phyloP scores from a whole-genome alignment of 2,113 vertebrate genomes.

The Daubentonia madagascariensis region DNA sequence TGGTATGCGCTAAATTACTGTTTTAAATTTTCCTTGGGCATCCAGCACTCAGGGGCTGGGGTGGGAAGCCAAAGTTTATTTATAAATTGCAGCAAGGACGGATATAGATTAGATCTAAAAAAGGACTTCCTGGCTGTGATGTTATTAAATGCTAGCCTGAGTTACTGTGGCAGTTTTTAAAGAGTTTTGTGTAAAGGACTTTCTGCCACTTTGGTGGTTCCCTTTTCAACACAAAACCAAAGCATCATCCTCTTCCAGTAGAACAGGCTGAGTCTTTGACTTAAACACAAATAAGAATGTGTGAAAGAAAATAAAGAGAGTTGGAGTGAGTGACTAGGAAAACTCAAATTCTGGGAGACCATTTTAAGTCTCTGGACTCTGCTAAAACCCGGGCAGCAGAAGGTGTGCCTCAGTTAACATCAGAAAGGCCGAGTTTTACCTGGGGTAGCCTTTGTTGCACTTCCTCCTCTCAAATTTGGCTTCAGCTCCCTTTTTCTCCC shows the following conservation, averaged over 20 bases:
- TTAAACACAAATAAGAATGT: background rate
- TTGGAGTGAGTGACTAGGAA: background rate
- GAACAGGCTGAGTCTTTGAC: background rate
- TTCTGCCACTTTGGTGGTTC: background rate
- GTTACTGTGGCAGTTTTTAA: constrained; percentile 27
- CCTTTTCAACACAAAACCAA: background rate
- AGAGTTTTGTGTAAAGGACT: background rate
- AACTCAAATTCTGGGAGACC: background rate
- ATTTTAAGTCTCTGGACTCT: background rate
- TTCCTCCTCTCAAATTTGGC: background rate
- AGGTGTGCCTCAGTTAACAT: background rate
- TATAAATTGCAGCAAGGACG: constrained; percentile 34
- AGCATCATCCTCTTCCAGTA: background rate
- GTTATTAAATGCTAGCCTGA: constrained; percentile 43
- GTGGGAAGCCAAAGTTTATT: constrained; percentile 54
- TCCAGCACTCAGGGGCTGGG: background rate
- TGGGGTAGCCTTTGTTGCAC: background rate
- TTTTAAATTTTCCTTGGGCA: constrained; percentile 19
- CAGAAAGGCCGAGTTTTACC: background rate
- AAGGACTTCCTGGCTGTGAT: constrained; percentile 56
- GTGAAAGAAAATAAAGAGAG: constrained; percentile 4
- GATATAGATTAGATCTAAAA: constrained; percentile 62
- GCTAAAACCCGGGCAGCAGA: background rate
- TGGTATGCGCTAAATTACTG: background rate
- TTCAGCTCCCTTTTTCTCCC: background rate